These are phyloP conservation scores for Tigriopus japonicus DNA, from an alignment of 1,140 invertebrate genomes.

Conservation along the genomic window DNA sequence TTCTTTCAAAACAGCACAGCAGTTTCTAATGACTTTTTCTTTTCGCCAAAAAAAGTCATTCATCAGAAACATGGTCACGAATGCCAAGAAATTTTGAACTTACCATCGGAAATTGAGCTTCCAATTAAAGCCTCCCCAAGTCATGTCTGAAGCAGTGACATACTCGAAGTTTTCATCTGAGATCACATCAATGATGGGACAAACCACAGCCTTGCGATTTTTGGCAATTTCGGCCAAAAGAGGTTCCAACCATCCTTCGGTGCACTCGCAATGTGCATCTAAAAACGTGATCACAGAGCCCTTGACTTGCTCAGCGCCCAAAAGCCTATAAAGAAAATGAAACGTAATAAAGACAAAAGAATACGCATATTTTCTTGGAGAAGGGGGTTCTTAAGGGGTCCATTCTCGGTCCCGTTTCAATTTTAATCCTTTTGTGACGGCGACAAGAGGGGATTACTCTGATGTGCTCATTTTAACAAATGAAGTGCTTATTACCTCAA, in stretches of 20 bases:
- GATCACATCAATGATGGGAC: constrained; percentile 96
- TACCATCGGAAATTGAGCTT: constrained; percentile 92
- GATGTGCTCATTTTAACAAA: no score
- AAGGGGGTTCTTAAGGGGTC: no score
- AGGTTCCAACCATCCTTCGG: constrained; percentile 84
- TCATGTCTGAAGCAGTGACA: constrained; percentile 68
- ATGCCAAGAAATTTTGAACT: constrained; percentile 21
- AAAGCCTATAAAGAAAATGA: constrained; percentile 33
- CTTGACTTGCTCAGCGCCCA: constrained; percentile 74
- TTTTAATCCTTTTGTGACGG: no score
- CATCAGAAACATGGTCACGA: no score
- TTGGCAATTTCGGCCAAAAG: constrained; percentile 67
- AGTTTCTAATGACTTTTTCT: no score
- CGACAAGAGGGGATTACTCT: no score
- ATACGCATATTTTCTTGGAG: no score
- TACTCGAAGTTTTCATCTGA: constrained; percentile 95
- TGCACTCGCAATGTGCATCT: constrained; percentile 80
- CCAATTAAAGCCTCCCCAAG: constrained; percentile 96
- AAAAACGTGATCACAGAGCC: constrained; percentile 90
- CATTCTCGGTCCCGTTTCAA: no score
- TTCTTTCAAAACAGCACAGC: no score
- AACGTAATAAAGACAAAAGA: no score
- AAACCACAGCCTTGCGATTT: constrained; percentile 80
- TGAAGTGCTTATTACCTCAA: no score
- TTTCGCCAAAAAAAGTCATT: no score